Evolutionary conservation across 2,888 invertebrate genomes (phyloP).

Genomic region (Andrena praecox): DNA sequence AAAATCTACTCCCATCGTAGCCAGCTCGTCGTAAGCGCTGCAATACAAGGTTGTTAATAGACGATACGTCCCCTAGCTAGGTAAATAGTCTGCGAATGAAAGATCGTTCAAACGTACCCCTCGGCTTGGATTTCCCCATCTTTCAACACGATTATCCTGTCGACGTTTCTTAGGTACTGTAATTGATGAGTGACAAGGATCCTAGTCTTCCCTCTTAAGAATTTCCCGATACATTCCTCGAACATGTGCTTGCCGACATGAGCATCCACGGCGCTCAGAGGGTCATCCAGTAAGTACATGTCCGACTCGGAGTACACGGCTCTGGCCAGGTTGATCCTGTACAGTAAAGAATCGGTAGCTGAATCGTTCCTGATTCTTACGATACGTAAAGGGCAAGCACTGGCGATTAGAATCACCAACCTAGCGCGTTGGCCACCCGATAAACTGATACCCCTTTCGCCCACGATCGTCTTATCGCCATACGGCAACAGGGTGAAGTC

Average conservation of each 20-base stretch:
- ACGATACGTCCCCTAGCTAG: too few species aligned
- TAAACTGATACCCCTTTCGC: conserved; percentile 93
- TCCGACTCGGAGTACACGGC: conserved; percentile 94
- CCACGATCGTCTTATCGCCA: conserved; percentile 94
- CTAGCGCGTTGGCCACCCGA: conserved; percentile 91
- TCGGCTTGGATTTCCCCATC: conserved; percentile 79
- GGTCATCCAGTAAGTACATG: conserved; percentile 96
- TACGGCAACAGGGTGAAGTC: conserved; percentile 92
- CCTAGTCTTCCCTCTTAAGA: conserved; percentile 86
- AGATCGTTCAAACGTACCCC: conserved; percentile 69
- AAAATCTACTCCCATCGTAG: conserved; percentile 91
- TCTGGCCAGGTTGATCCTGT: conserved; percentile 93
- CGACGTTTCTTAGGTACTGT: conserved; percentile 85
- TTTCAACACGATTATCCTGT: conserved; percentile 82
- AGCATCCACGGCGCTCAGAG: conserved; percentile 96
- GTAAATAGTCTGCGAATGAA: not conserved
- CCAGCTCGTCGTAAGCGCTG: conserved; percentile 89
- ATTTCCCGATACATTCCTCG: conserved; percentile 90
- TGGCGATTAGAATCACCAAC: conserved; percentile 62
- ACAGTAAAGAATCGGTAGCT: not conserved
- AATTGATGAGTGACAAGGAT: conserved; percentile 88
- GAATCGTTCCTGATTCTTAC: not conserved
- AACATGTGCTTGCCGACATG: conserved; percentile 96
- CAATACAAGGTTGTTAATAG: conserved; percentile 44
- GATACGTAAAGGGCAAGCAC: not conserved